Percentiles rank a stretch among this genome's conserved stretches.
Conservation (phyloP, 2,113 vertebrate genomes). For the Rattus norvegicus region DNA sequence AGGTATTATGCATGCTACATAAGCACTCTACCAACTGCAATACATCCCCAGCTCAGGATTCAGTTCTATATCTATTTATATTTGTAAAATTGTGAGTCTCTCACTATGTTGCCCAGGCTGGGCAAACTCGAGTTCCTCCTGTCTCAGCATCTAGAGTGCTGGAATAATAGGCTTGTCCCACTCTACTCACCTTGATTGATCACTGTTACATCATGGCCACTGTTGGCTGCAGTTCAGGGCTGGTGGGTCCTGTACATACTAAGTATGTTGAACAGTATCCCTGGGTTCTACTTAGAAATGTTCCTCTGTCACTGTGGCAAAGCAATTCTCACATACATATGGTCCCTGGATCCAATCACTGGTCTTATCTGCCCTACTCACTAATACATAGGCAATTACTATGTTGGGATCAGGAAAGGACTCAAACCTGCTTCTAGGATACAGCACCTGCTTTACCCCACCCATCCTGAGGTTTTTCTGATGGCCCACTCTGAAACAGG, state of each 20-base stretch:
- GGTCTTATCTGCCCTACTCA: neutral
- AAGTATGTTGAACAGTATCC: accelerated
- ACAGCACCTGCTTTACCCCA: neutral
- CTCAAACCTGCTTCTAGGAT: neutral
- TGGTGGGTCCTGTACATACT: accelerated
- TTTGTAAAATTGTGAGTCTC: neutral
- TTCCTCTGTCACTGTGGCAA: too few relatives aligned
- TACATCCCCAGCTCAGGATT: neutral
- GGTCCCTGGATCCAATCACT: accelerated
- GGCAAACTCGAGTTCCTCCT: neutral
- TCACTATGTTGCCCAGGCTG: neutral
- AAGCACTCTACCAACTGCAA: neutral
- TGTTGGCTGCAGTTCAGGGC: accelerated
- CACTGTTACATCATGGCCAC: neutral
- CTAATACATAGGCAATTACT: accelerated
- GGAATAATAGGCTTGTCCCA: neutral
- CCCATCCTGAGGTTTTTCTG: neutral
- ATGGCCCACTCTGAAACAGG: too few relatives aligned
- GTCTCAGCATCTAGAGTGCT: neutral
- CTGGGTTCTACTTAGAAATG: neutral
- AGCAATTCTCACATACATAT: neutral
- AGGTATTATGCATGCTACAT: neutral
- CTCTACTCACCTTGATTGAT: neutral
- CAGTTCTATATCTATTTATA: neutral
- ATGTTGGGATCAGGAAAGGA: neutral